A percentile compares a stretch with the other conserved stretches of the same genome.
phyloP scores from a whole-genome alignment of 2,888 invertebrate species.

The Eilema depressum region DNA sequence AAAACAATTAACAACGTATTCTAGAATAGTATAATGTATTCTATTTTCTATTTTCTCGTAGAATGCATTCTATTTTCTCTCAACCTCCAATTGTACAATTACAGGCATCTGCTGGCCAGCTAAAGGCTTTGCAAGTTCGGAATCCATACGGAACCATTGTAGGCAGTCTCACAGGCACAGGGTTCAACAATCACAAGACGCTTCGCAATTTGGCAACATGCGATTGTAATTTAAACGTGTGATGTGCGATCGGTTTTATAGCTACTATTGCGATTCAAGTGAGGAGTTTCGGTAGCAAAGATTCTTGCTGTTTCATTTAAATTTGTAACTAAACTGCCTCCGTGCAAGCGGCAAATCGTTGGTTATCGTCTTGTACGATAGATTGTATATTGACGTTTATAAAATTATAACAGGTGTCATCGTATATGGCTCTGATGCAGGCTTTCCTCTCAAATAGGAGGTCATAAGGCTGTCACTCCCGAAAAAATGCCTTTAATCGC shows the following conservation, averaged over 20 bases:
- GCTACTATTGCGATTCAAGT: not conserved
- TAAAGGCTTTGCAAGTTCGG: conserved; percentile 9
- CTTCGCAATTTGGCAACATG: conserved; percentile 12
- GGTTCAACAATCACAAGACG: conserved; percentile 12
- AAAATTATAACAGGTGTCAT: too few species aligned
- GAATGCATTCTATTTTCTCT: not conserved
- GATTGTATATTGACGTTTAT: too few species aligned
- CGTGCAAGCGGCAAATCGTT: too few species aligned
- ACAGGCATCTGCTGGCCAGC: conserved; percentile 9
- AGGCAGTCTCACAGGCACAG: not conserved
- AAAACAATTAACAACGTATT: not conserved
- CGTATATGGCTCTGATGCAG: too few species aligned
- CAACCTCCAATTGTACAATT: not conserved
- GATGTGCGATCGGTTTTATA: not conserved
- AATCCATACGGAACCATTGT: not conserved
- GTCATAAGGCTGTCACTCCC: too few species aligned
- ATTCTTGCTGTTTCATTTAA: not conserved
- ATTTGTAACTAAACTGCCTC: not conserved
- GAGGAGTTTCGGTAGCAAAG: not conserved
- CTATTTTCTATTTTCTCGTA: not conserved
- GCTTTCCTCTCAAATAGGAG: too few species aligned
- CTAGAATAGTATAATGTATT: too few species aligned
- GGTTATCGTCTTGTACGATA: too few species aligned
- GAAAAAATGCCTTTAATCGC: too few species aligned
- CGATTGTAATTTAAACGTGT: not conserved